Evolutionary conservation across 2,113 vertebrate genomes (phyloP), one percentile per base, ranked within the genome.

Genomic region (Amphilophus citrinellus): DNA sequence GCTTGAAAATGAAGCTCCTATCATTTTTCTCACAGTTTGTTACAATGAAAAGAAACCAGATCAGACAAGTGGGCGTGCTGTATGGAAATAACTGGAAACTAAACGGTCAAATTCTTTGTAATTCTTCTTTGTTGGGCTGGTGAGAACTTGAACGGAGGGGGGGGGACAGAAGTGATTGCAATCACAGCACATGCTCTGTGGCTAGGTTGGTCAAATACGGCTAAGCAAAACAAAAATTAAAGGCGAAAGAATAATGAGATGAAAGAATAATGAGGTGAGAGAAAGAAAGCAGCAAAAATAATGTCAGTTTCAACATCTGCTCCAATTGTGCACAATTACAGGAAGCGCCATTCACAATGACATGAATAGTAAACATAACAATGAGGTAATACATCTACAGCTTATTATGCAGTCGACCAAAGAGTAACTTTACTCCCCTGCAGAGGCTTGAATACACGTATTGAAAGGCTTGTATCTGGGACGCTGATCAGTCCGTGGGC

Each of bases 321-420:
- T 89, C 76, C 53, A 57, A 4, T 27, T 76, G 56, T 4, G 59
- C 37, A 95, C 94, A 95, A 94, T 94, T 60, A 86, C 78, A 14
- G 94, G 95, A 95, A 96, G 89, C 84, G 78, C 61, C 75, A 84
- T 92, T 90, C 84, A 81, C 65, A 84, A 73, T 90, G 89, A 89
- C 84, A 84, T 53, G 65, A 93, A 94, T 90, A 94, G 94, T 92
- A 94, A 93, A 91, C 89, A 92, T 5, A 81, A 88, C 85, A 84
- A 78, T 91, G 90, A 92, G 75, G 84, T 65, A 66, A 88, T 87
- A 42, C 76, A 71, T 85, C 77, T 20, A 79, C 35, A 44, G 39
- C n/a, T 6, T 59, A 77, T 71, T 59, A 61, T 78, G 37, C 60
- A 59, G 75, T 60, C 73, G 22, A 83, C 57, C 60, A 42, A 47